Evolutionary conservation across 2,113 vertebrate species (phyloP), one percentile per base, ranked within the genome.

Genomic region (Gambusia holbrooki): DNA sequence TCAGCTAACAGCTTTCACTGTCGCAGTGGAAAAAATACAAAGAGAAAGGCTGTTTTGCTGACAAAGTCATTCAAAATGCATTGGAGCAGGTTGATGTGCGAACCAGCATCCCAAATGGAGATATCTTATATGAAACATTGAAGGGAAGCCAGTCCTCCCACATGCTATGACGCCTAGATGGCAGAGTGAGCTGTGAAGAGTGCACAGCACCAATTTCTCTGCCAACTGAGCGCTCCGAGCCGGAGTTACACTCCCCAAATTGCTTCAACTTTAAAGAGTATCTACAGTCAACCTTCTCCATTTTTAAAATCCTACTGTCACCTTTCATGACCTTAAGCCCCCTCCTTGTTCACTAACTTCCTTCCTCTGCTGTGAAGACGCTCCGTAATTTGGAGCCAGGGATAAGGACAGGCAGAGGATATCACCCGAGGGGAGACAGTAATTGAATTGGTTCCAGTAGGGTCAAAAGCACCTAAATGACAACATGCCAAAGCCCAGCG

Each of bases 381-480:
- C 85, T 80, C 69, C 54, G 83, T 90, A 86, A 88, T 89, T 88
- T 89, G 76, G 81, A 89, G 82, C 73, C 71, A 48, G 82, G 78
- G 90, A 91, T 92, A 91, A 90, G 84, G 70, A 68, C 81, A 84
- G 79, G 77, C 30, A 14, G 78, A 80, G 88, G 89, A 89, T 87
- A 89, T 90, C 86, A 90, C 86, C 83, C 76, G 77, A 88, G 84
- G 75, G 85, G 69, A 84, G 88, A 88, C 83, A 84, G 69, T 87
- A 87, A 92, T 87, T 91, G 88, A 92, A 88, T 82, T 88, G 73
- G 80, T 73, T 88, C 84, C 74, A 69, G 74, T 37, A 77, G 88
- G 90, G 76, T 91, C 91, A 93, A 86, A 90, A 69, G 76, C 81
- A 91, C 85, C 83, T 88, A 86, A 92, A 92, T 86, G 85, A 90